Percentiles rank a stretch among this genome's conserved stretches.
These are phyloP conservation scores for Astreopora myriophthalma DNA, from an alignment of 64 coral and sea anemone genomes.

Conservation along the genomic window DNA sequence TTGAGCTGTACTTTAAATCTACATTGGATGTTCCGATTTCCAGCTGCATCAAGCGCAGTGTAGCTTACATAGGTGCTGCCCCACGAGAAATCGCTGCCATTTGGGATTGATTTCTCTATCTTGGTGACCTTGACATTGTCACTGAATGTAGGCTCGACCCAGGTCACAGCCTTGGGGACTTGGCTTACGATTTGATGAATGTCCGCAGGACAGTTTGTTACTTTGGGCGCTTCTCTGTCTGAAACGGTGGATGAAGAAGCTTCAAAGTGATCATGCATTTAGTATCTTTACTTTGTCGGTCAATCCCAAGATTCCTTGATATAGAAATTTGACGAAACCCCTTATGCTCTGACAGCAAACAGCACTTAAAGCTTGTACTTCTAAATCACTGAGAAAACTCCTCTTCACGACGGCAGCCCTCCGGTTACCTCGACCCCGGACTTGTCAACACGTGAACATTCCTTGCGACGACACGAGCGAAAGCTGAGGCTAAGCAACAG, in stretches of 20 bases:
- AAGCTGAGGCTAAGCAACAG: no score
- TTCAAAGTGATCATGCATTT: no score
- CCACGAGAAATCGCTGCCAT: neutral
- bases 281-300: no score
- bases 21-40: neutral
- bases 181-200: neutral
- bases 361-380: no score
- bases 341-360: neutral
- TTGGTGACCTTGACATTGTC: conserved; percentile 55
- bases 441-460: no score
- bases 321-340: neutral
- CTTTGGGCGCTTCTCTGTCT: conserved; percentile 40
- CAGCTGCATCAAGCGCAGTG: neutral
- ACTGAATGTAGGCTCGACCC: conserved; percentile 28
- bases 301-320: no score
- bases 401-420: no score
- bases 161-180: conserved; percentile 20
- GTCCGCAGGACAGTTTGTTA: conserved; percentile 4
- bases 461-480: no score
- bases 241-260: no score
- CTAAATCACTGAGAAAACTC: no score
- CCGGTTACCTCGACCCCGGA: no score
- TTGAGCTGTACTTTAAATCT: conserved; percentile 33
- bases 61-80: conserved; percentile 19
- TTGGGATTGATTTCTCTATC: neutral